A percentile compares a stretch with the other conserved stretches of the same genome.
Evolutionary conservation across 2,113 vertebrate species (phyloP).

Genomic region (Todiramphus saurophagus): DNA sequence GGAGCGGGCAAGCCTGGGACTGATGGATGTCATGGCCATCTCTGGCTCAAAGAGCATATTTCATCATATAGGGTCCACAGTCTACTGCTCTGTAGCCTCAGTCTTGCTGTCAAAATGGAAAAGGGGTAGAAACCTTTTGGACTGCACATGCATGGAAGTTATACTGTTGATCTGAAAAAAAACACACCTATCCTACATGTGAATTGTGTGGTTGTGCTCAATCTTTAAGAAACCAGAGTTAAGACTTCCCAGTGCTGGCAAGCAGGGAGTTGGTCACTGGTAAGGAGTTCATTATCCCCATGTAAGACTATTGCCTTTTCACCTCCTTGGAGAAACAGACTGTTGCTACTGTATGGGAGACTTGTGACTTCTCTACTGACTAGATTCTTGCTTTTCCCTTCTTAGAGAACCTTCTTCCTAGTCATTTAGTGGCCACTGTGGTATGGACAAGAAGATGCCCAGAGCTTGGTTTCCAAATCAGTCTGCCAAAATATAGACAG

Average conservation of each 20-base stretch:
- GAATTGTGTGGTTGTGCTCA: not conserved
- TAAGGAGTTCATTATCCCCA: not conserved
- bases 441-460: not conserved
- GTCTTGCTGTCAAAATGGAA: not conserved
- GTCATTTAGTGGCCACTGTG: not conserved
- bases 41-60: not conserved
- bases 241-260: not conserved
- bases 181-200: not conserved
- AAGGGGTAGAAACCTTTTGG: not conserved
- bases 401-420: not conserved
- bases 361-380: not conserved
- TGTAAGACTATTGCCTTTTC: not conserved
- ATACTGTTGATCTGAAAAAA: not conserved
- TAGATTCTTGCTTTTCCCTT: not conserved
- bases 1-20: not conserved
- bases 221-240: not conserved
- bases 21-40: not conserved
- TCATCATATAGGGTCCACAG: fast-evolving
- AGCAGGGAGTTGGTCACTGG: not conserved
- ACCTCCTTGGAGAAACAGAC: not conserved
- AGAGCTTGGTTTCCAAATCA: not conserved
- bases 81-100: not conserved
- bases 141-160: not conserved
- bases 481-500: not conserved
- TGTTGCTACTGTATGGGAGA: not conserved